phyloP scores from a whole-genome alignment of 2,888 invertebrate species.

The Drosophila koepferae region DNA sequence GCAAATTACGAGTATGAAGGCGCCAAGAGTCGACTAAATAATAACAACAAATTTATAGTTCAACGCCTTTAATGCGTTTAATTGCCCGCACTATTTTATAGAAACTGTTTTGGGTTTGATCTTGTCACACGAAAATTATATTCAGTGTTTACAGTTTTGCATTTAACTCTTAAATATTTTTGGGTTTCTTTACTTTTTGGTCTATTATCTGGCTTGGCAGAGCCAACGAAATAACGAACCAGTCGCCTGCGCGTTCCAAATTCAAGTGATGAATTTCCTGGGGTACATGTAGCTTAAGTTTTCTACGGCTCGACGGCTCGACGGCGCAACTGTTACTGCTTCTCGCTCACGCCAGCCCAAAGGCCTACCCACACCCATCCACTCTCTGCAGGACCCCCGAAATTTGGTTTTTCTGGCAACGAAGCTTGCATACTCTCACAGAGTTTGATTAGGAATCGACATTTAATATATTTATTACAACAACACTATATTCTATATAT shows the following conservation, averaged over 20 bases:
- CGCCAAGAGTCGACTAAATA: slow-evolving; percentile 32
- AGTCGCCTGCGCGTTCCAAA: slow-evolving; percentile 81
- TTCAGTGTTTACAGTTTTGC: slow-evolving; percentile 6
- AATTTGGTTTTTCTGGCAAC: neutral
- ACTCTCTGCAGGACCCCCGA: slow-evolving; percentile 26
- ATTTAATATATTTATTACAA: too few species aligned
- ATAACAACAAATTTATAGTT: neutral
- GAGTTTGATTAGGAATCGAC: neutral
- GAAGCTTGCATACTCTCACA: slow-evolving; percentile 44
- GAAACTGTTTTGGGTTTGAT: neutral
- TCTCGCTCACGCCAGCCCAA: slow-evolving; percentile 53
- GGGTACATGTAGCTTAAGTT: slow-evolving; percentile 83
- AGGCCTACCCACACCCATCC: slow-evolving; percentile 23
- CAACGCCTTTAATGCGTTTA: slow-evolving; percentile 1
- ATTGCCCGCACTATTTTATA: slow-evolving; percentile 50
- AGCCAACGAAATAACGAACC: slow-evolving; percentile 64
- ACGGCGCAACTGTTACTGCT: slow-evolving; percentile 52
- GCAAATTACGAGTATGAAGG: slow-evolving; percentile 11
- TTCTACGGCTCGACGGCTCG: slow-evolving; percentile 47
- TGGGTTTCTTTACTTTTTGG: neutral
- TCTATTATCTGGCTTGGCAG: slow-evolving; percentile 5
- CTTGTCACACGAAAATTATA: neutral
- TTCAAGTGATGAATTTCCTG: slow-evolving; percentile 83
- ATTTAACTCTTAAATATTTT: slow-evolving; percentile 1
- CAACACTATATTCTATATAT: too few species aligned